These are phyloP conservation scores for Molanna angustata DNA, from an alignment of 2,888 invertebrate species.

Conservation along the genomic window DNA sequence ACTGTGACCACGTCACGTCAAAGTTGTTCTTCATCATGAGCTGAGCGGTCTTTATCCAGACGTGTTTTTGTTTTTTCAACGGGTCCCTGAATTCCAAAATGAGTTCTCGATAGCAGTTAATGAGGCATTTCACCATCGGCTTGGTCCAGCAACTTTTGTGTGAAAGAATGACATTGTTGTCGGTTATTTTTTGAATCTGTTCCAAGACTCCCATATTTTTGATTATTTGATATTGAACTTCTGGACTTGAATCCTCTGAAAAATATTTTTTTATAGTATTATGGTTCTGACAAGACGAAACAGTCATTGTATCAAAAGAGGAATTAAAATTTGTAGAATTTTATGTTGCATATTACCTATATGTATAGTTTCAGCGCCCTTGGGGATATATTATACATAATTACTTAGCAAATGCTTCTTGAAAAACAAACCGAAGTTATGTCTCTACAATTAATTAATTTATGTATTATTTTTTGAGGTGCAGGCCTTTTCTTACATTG, in stretches of 20 bases:
- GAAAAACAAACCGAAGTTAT: too few relatives aligned
- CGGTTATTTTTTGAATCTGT: neutral
- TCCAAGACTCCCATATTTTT: constrained; percentile 3
- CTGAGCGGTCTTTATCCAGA: constrained; percentile 15
- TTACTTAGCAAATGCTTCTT: too few relatives aligned
- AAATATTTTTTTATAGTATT: too few relatives aligned
- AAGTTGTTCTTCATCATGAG: constrained; percentile 15
- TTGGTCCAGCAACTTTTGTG: constrained; percentile 18
- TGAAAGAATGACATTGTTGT: constrained; percentile 3
- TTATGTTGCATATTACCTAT: too few relatives aligned
- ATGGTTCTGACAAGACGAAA: too few relatives aligned
- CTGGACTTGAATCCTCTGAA: neutral
- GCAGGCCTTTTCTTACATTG: too few relatives aligned
- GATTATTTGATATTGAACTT: constrained; percentile 13
- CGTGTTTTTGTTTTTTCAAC: constrained; percentile 18
- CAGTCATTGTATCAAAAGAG: too few relatives aligned
- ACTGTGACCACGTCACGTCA: constrained; percentile 14
- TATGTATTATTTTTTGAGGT: too few relatives aligned
- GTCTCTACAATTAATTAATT: too few relatives aligned
- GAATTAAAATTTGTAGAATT: too few relatives aligned
- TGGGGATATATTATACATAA: too few relatives aligned
- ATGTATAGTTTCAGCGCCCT: too few relatives aligned
- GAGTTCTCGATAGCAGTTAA: constrained; percentile 20
- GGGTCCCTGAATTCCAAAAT: constrained; percentile 23
- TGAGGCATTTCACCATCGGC: constrained; percentile 20